Evolutionary conservation across 2,797 vertebrate genomes (phyloP).

Genomic region (Gymnocypris eckloni): DNA sequence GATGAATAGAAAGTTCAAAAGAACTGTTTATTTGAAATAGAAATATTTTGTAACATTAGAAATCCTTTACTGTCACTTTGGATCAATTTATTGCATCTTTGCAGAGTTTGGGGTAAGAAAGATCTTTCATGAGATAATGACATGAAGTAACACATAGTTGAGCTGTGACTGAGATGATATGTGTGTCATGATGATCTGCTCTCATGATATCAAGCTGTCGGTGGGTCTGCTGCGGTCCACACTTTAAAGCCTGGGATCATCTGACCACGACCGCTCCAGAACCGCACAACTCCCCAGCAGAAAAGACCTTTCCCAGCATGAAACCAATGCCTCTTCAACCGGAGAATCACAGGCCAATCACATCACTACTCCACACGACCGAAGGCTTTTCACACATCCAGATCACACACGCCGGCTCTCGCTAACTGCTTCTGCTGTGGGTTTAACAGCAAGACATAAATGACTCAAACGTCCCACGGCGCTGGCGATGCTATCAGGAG

Average conservation of each 20-base stretch:
- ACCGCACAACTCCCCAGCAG: background rate
- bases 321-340: constrained; percentile 4
- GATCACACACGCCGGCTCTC: background rate
- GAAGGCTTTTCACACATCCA: constrained; percentile 8
- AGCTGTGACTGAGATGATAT: background rate
- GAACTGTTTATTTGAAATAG: background rate
- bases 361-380: background rate
- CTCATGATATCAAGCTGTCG: background rate
- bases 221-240: background rate
- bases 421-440: background rate
- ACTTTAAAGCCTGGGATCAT: constrained; percentile 25
- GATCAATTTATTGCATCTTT: background rate
- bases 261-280: background rate
- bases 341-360: constrained; percentile 1
- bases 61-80: background rate
- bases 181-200: background rate
- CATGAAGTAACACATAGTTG: background rate
- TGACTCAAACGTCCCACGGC: background rate
- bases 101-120: background rate
- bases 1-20: background rate
- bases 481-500: background rate
- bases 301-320: background rate
- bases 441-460: constrained; percentile 3
- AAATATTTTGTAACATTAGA: background rate
- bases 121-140: background rate